Evolutionary conservation across 2,797 vertebrate species (phyloP), one percentile per base, ranked within the genome.

Genomic region (Girardinus metallicus): DNA sequence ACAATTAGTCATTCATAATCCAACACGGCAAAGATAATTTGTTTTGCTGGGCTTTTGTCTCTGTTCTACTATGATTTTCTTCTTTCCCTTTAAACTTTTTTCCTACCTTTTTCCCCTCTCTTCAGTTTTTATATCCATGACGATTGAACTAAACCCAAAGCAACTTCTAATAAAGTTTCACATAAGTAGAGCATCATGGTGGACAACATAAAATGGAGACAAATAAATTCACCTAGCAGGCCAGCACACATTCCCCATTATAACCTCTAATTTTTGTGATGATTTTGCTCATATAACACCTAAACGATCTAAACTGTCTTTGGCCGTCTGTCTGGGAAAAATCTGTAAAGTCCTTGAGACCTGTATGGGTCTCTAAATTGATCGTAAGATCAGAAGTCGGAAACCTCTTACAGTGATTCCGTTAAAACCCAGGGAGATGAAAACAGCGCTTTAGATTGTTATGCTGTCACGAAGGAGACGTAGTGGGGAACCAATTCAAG

Each of bases 351-450:
- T 86, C 87, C 83, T 87, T 88, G 83, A 90, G 66, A 85, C 85
- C 84, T 55, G 60, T 13, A 12, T 51, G 29, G 51, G 44, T 87
- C 75, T 84, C 79, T 55, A 66, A 77, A 83, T 77, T 64, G 76
- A 79, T 84, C 23, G 23, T 91, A 82, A 88, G 75, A 87, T 91
- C 73, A 81, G 77, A 80, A 80, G 74, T 79, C 64, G n/a, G n/a
- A n/a, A n/a, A n/a, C 8, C 46, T 87, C 87, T 83, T 78, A 66
- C 83, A 85, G 53, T 80, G 84, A 85, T 88, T 89, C 77, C 8
- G 73, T 76, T 84, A 60, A 13, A 83, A 87, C 83, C 83, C 23
- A 23, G 66, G 71, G 81, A 93, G 91, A 90, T 92, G 91, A 92
- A 80, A 87, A 82, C 83, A 77, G 81, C 7, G 60, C 87, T 88